These are phyloP conservation scores for Dioctria linearis DNA, from an alignment of 2,888 invertebrate species.

Conservation along the genomic window DNA sequence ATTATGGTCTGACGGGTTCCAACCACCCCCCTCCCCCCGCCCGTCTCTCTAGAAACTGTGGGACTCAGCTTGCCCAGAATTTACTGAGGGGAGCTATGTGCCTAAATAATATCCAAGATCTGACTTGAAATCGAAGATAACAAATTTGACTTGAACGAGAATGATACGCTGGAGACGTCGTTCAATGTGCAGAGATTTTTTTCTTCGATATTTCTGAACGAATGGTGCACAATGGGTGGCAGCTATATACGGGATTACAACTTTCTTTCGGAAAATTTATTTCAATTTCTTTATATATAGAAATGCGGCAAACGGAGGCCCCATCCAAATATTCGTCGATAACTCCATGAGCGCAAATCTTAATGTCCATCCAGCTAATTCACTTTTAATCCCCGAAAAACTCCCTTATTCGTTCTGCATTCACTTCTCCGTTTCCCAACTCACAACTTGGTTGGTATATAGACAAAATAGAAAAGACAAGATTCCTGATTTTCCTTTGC, in stretches of 20 bases:
- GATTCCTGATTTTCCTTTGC: constrained; percentile 21
- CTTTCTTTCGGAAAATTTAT: no score
- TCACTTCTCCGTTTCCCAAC: background rate
- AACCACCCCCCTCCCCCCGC: background rate
- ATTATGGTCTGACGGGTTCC: constrained; percentile 26
- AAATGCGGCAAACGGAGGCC: background rate
- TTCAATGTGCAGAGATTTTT: constrained; percentile 25
- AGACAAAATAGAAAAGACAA: background rate
- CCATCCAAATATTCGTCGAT: background rate
- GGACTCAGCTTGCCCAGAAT: constrained; percentile 47
- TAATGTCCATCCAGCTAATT: constrained; percentile 44
- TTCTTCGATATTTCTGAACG: background rate
- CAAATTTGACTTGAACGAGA: constrained; percentile 30
- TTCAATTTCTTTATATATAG: no score
- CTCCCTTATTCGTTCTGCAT: background rate
- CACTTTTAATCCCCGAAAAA: constrained; percentile 23
- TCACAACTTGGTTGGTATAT: background rate
- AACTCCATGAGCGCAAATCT: constrained; percentile 19
- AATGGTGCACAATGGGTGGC: background rate
- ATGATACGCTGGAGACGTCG: constrained; percentile 29
- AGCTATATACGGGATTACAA: background rate
- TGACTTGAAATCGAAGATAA: constrained; percentile 54
- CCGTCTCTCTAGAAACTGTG: no score
- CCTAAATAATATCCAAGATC: constrained; percentile 56
- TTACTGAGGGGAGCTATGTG: constrained; percentile 44